These are phyloP conservation scores for Seira musarum DNA, from an alignment of 2,888 invertebrate species.

Conservation along the genomic window DNA sequence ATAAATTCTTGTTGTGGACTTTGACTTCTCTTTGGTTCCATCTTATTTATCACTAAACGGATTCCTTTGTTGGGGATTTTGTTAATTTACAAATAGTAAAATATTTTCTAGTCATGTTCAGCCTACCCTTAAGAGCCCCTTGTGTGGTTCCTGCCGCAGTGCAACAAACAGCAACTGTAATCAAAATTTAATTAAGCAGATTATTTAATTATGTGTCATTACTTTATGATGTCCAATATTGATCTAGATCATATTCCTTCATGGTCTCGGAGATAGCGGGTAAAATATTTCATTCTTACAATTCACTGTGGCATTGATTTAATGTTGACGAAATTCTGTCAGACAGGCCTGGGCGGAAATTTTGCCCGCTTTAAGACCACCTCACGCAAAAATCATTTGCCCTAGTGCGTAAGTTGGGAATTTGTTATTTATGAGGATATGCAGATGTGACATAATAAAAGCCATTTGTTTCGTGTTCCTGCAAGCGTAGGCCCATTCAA, in stretches of 20 bases:
- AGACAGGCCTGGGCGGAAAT: slow-evolving; percentile 96
- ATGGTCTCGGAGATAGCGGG: slow-evolving; percentile 97
- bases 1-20: too few relatives aligned
- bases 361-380: slow-evolving; percentile 84
- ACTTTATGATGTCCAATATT: slow-evolving; percentile 65
- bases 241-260: slow-evolving; percentile 94
- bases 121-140: slow-evolving; percentile 72
- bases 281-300: slow-evolving; percentile 74
- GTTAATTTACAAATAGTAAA: too few relatives aligned
- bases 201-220: not conserved
- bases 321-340: slow-evolving; percentile 41
- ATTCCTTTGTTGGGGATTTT: too few relatives aligned
- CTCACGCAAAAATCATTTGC: slow-evolving; percentile 93
- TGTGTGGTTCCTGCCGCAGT: slow-evolving; percentile 87
- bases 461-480: not conserved
- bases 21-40: too few relatives aligned
- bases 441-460: not conserved
- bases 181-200: not conserved
- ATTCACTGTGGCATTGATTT: not conserved
- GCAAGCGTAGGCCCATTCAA: slow-evolving; percentile 78
- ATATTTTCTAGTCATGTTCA: slow-evolving; percentile 32
- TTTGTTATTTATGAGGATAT: not conserved
- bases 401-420: slow-evolving; percentile 76
- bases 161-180: slow-evolving; percentile 89
- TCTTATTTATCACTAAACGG: too few relatives aligned